Evolutionary conservation across 2,113 vertebrate species (phyloP).

Genomic region (Polyodon spathula): DNA sequence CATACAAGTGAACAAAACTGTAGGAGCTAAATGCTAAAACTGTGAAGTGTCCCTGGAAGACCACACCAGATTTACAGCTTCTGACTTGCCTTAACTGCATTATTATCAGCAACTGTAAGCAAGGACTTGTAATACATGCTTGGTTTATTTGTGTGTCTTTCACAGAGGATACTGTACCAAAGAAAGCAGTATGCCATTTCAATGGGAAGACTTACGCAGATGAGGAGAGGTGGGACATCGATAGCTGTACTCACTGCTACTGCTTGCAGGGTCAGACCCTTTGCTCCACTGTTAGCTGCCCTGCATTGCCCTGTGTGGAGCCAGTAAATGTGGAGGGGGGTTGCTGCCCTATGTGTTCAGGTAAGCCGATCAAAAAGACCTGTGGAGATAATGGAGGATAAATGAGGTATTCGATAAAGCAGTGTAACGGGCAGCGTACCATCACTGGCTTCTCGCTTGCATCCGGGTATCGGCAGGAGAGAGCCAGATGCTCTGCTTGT

Average conservation of each 20-base stretch:
- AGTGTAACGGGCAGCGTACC: no score
- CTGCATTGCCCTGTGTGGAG: constrained; percentile 65
- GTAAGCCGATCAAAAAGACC: constrained; percentile 32
- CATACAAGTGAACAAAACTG: no score
- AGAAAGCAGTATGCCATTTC: constrained; percentile 75
- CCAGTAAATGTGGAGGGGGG: constrained; percentile 73
- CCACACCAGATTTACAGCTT: no score
- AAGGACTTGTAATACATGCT: neutral
- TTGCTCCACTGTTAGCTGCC: constrained; percentile 83
- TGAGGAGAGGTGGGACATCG: constrained; percentile 82
- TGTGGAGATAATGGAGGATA: no score
- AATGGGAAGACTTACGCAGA: constrained; percentile 71
- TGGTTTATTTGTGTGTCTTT: constrained; percentile 18
- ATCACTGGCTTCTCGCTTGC: no score
- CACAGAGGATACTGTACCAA: constrained; percentile 65
- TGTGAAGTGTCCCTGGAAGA: constrained; percentile 3
- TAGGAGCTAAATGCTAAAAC: constrained; percentile 17
- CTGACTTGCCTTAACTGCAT: constrained; percentile 7
- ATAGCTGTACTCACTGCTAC: constrained; percentile 87
- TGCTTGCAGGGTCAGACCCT: constrained; percentile 85
- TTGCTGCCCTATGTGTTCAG: constrained; percentile 81
- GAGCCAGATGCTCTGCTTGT: no score
- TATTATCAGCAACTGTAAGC: no score
- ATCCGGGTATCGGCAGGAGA: no score
- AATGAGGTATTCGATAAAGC: no score